These are phyloP conservation scores for Caenorhabditis brenneri DNA, from an alignment of 1,140 invertebrate genomes.

Conservation along the genomic window DNA sequence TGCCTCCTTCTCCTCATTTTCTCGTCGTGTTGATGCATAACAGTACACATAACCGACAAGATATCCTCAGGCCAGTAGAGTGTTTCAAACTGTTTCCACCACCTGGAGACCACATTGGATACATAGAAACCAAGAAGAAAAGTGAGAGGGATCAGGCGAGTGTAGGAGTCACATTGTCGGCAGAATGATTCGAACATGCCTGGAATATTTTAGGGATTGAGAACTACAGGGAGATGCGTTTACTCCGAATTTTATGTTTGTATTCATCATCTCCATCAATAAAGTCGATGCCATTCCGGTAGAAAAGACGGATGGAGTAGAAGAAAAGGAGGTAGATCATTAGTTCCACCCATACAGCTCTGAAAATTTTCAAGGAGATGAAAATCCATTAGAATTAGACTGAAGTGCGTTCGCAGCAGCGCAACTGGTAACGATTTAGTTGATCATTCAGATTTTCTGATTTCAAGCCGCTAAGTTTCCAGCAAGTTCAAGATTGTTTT, in stretches of 20 bases:
- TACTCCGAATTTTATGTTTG: conserved; percentile 18
- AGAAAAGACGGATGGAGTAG: conserved; percentile 42
- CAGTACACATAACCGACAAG: conserved; percentile 28
- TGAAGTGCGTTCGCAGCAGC: neutral
- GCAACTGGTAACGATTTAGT: no score
- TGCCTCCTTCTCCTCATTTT: conserved; percentile 43
- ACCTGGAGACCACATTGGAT: conserved; percentile 59
- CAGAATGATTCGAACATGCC: conserved; percentile 47
- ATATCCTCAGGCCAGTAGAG: conserved; percentile 57
- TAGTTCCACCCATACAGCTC: conserved; percentile 45
- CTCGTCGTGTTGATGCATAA: conserved; percentile 46
- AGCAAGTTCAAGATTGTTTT: no score
- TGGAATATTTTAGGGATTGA: no score
- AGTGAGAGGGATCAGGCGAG: conserved; percentile 58
- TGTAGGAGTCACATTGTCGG: conserved; percentile 54
- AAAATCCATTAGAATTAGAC: no score
- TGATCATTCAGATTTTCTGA: no score
- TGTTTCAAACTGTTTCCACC: conserved; percentile 63
- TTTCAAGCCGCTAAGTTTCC: no score
- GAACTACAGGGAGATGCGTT: no score
- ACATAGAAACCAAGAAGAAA: conserved; percentile 67
- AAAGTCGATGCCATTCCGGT: conserved; percentile 27
- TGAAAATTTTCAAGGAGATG: no score
- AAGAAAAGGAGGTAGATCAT: conserved; percentile 40
- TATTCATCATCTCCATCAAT: conserved; percentile 38